phyloP scores from a whole-genome alignment of 2,113 vertebrate species.

The Empidonax alnorum region DNA sequence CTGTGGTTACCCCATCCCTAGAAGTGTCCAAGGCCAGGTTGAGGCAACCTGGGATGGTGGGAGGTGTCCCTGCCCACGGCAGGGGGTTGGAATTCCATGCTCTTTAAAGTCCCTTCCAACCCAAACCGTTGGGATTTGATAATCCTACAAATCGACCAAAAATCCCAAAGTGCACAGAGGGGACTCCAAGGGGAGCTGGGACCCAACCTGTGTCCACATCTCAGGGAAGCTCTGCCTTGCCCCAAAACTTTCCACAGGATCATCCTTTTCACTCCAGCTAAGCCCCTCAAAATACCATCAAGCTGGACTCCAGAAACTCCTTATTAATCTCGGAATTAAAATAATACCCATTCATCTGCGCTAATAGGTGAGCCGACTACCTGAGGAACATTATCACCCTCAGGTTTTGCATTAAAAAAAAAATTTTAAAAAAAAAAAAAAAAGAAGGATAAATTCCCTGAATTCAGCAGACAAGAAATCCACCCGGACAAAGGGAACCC shows the following conservation, averaged over 20 bases:
- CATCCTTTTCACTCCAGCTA: background rate
- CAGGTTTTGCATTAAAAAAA: background rate
- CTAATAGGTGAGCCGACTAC: background rate
- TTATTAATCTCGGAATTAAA: background rate
- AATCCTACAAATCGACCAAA: background rate
- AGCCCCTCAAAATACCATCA: background rate
- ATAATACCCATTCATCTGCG: background rate
- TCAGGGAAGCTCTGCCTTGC: background rate
- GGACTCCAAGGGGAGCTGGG: background rate
- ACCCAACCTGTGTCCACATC: background rate
- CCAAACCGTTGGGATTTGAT: too few species aligned
- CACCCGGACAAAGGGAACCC: background rate
- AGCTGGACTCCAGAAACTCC: background rate
- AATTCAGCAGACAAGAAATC: background rate
- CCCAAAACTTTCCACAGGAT: background rate
- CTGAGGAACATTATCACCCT: background rate
- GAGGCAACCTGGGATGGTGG: background rate
- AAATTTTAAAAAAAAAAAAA: too few species aligned
- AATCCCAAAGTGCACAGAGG: background rate
- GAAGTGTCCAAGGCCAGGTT: accelerated
- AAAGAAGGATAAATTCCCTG: background rate
- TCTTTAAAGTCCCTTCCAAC: background rate
- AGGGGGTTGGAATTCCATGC: accelerated
- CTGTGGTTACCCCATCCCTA: background rate
- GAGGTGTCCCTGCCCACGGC: background rate